Evolutionary conservation across 2,797 vertebrate species (phyloP), one percentile per base, ranked within the genome.

Genomic region (Crocidura indochinensis): DNA sequence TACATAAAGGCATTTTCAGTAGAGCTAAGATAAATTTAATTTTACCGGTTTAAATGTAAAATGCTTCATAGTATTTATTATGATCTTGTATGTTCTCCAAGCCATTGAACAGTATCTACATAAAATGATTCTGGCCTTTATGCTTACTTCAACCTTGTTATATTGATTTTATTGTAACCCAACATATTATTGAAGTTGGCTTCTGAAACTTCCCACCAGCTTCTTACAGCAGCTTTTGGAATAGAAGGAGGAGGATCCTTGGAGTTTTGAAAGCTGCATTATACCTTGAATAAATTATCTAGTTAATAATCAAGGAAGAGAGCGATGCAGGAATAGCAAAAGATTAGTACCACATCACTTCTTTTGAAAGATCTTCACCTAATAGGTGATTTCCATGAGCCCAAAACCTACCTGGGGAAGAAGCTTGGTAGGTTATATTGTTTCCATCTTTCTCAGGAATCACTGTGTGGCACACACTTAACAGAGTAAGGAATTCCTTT

Each of bases 391-490:
- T 20, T 0, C 1, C 5, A 2, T 51, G 17, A 31, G 20, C 24
- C 46, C 79, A 8, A 22, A 27, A 94, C 97, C 94, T 90, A 99
- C 98, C 98, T 97, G 99, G 99, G 2, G 99, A 99, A 6, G 99
- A 99, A 12, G 99, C 99, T 96, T 99, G 99, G 97, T 99, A 99
- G 93, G 99, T 99, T 2, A 99, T 98, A 79, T 98, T 98, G 91
- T 98, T 94, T 38, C 97, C 99, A 71, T 98, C 98, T 96, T 98
- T 98, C 97, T 99, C 99, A 3, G 99, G 99, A 95, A 99, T 98
- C 29, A 99, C 99, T 0, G 99, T 99, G 95, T 99, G 99, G 97
- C 99, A 99, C 88, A 99, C 98, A 0, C 99, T 98, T 97, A 99
- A 98, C 97, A 99, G 98, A 1, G 98, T 99, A 84, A 99, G 98